Evolutionary conservation across 2,113 vertebrate genomes (phyloP).

Genomic region (Hydropotes inermis): DNA sequence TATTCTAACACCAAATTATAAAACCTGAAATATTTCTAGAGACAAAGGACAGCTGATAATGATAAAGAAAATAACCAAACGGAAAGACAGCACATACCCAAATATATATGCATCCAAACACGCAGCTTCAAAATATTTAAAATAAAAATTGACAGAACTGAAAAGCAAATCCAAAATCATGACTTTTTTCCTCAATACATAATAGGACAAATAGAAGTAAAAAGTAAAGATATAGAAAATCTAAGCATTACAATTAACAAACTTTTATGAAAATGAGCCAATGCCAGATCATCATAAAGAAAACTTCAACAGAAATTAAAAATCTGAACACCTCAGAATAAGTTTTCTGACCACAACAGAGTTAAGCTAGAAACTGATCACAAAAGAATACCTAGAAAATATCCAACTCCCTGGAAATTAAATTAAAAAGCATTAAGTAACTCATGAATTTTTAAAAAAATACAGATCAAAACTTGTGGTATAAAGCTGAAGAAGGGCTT

Average conservation of each 20-base stretch:
- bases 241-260: neutral
- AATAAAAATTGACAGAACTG: neutral
- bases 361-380: neutral
- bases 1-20: neutral
- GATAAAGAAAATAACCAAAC: neutral
- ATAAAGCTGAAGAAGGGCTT: neutral
- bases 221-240: neutral
- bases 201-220: neutral
- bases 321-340: neutral
- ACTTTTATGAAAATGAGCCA: neutral
- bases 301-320: neutral
- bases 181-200: neutral
- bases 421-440: neutral
- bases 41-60: neutral
- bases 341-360: neutral
- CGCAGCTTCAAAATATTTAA: neutral
- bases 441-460: neutral
- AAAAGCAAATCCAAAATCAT: slow-evolving; percentile 8
- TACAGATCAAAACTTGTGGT: neutral
- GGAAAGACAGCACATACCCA: neutral
- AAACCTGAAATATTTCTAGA: neutral
- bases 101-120: neutral
- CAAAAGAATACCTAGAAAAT: neutral
- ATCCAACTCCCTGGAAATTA: neutral
- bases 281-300: neutral